Percentiles rank a stretch among this genome's conserved stretches.
These are phyloP conservation scores for Andrena bicolor DNA, from an alignment of 2,888 invertebrate genomes.

Conservation along the genomic window DNA sequence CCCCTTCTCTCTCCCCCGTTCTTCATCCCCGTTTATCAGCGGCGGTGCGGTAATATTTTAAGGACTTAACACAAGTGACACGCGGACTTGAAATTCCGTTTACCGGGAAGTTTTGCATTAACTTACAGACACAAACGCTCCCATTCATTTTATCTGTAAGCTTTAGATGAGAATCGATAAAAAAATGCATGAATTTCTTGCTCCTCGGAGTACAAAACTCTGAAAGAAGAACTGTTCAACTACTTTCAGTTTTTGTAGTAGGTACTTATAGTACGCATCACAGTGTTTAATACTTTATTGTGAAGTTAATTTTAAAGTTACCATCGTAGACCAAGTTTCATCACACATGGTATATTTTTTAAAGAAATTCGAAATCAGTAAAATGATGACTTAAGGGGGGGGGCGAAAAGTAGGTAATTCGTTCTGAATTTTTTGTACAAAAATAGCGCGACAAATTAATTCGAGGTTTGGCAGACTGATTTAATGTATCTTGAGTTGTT, in stretches of 20 bases:
- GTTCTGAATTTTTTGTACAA: too few species aligned
- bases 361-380: too few species aligned
- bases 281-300: too few species aligned
- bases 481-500: too few species aligned
- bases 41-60: conserved; percentile 39
- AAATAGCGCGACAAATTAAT: too few species aligned
- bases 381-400: too few species aligned
- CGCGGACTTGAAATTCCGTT: conserved; percentile 14
- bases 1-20: conserved; percentile 1
- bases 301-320: too few species aligned
- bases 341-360: too few species aligned
- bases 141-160: neutral
- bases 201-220: neutral
- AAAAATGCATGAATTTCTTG: neutral
- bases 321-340: too few species aligned
- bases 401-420: too few species aligned
- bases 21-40: conserved; percentile 43
- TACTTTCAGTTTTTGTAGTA: neutral
- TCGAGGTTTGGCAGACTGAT: too few species aligned
- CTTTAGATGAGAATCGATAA: neutral
- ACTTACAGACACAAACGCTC: neutral
- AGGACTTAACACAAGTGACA: conserved; percentile 41
- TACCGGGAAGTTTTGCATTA: neutral
- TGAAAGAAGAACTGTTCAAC: neutral
- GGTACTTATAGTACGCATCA: too few species aligned